Evolutionary conservation across 2,113 vertebrate species (phyloP), one percentile per base, ranked within the genome.

Genomic region (Phaethornis superciliosus): DNA sequence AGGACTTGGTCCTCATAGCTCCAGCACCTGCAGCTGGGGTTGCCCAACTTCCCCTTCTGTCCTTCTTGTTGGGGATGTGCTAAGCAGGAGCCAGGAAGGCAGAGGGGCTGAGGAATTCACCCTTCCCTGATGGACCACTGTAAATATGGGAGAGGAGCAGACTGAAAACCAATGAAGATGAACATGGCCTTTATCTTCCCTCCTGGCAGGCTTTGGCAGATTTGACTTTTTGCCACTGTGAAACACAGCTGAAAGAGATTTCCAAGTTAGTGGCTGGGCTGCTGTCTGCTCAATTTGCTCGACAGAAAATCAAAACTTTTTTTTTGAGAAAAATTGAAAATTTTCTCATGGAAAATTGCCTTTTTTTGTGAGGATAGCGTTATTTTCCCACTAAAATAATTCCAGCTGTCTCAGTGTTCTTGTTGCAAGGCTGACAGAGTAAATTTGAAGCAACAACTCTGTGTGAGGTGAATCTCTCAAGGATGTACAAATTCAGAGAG

Each of bases 271-370:
- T 59, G 88, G 59, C 76, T 94, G 79, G 71, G 33, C 22, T 68
- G 20, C 75, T 93, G 32, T 65, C 75, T 89, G 58, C 60, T 81
- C 32, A 15, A 59, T 70, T 83, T 83, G 7, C 49, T 64, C 90
- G 71, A 78, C 33, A 74, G 76, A 90, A 94, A 90, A 80, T 77
- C 13, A 76, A 77, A 91, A 74, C 2, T 47, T 40, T 40, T n/a
- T 65, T 95, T 95, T 70, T 93, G 32, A 92, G 62, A 47, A 81
- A 93, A 88, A 88, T n/a, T 76, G 74, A 85, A 93, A 85, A 74
- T 85, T 90, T 96, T 85, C 67, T 89, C 37, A 23, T 65, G 63
- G 30, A 89, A 81, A 90, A 88, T 70, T 51, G 23, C 35, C 21
- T 21, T 46, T 21, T 46, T 83, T 91, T 59, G n/a, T 74, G 65